Evolutionary conservation across 2,797 vertebrate species (phyloP), one percentile per base, ranked within the genome.

Genomic region (Lepilemur ruficaudatus): DNA sequence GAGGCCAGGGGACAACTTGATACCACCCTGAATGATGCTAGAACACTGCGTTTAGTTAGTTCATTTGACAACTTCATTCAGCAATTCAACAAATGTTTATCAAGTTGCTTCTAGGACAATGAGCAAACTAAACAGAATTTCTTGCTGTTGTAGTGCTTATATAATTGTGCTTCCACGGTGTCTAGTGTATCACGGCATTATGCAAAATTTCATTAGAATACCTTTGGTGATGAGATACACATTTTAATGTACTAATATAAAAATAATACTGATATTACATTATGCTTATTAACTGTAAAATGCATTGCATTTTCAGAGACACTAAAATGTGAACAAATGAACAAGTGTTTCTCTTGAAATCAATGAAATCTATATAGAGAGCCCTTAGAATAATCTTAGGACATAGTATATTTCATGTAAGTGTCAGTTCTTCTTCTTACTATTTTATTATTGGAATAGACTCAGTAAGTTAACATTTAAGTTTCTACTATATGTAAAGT

Each of bases 1-100:
- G 41, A n/a, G 41, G 50, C 3, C n/a, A 4, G 48, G 12, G 48
- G 57, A 17, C 3, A 1, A 5, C 25, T 1, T 28, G 0, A 7
- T 13, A 12, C 23, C 8, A 0, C 25, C 3, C 2, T 18, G 52
- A 30, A 32, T 7, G 69, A 41, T 3, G 14, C 78, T 35, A 48
- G n/a, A 76, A 32, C 1, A 5, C 6, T 11, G 12, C 7, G 4
- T 9, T 41, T 13, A 32, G 11, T 32, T 25, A 11, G 4, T 30
- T 73, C 28, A 14, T 6, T 18, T 8, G 46, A 78, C 22, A 41
- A 4, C 2, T 4, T 65, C 1, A 12, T 14, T 8, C 38, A 50
- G 13, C 41, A 8, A 50, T 8, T 25, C 55, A 52, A 14, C 46
- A 23, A 32, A 25, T 59, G n/a, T 18, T 78, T 43, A 22, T 46